phyloP scores from a whole-genome alignment of 1,140 invertebrate genomes.

The Rhagoletis zephyria region DNA sequence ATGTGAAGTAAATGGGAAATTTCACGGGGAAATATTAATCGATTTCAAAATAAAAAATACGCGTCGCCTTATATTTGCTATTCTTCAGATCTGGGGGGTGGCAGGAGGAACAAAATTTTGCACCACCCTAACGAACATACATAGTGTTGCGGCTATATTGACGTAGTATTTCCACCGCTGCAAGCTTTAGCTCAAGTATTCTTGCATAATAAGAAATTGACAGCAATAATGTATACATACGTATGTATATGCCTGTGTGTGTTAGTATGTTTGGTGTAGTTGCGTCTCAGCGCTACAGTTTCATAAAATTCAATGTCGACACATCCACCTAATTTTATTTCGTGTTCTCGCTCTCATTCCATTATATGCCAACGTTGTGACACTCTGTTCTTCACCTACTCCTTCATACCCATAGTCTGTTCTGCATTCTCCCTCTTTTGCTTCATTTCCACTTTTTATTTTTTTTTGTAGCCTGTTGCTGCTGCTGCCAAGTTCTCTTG shows the following conservation, averaged over 20 bases:
- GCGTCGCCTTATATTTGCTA: too few species aligned
- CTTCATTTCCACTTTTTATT: not conserved
- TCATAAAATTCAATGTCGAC: conserved; percentile 59
- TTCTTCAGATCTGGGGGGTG: too few species aligned
- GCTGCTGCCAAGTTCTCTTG: conserved; percentile 22
- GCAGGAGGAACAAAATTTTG: too few species aligned
- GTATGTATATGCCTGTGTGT: not conserved
- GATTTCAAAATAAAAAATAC: too few species aligned
- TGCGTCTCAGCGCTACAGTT: not conserved
- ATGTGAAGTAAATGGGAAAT: too few species aligned
- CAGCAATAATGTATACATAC: too few species aligned
- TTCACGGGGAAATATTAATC: too few species aligned
- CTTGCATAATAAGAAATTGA: not conserved
- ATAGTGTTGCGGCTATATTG: not conserved
- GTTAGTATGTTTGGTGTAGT: too few species aligned
- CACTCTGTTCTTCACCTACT: not conserved
- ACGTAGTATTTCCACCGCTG: not conserved
- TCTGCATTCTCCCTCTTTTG: not conserved
- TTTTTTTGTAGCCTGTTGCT: conserved; percentile 13
- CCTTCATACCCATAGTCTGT: not conserved
- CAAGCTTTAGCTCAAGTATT: not conserved
- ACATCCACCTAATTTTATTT: conserved; percentile 57
- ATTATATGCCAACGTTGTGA: conserved; percentile 8
- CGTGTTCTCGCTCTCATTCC: conserved; percentile 45
- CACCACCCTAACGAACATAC: too few species aligned